Evolutionary conservation across 2,797 vertebrate species (phyloP).

Genomic region (Columba guinea): DNA sequence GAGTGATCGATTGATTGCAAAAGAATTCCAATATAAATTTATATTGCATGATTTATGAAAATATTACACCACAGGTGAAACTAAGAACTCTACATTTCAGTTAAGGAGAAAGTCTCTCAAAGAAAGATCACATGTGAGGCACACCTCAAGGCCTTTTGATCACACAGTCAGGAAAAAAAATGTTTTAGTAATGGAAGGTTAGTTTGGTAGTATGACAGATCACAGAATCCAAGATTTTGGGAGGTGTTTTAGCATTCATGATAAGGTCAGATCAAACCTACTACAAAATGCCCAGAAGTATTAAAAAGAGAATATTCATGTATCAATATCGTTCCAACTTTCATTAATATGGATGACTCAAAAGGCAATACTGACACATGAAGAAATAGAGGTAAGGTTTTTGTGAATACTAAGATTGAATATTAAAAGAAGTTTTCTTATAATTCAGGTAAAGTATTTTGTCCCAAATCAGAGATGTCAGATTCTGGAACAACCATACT

Average conservation of each 20-base stretch:
- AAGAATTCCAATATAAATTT: rapidly evolving
- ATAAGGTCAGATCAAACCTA: slow-evolving; percentile 19
- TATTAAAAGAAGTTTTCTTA: background rate
- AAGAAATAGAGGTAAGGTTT: background rate
- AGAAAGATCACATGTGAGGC: background rate
- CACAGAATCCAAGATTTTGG: background rate
- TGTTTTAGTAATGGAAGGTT: background rate
- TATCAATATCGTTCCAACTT: background rate
- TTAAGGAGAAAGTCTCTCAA: background rate
- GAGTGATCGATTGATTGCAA: background rate
- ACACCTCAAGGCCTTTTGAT: slow-evolving; percentile 25
- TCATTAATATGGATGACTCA: slow-evolving; percentile 11
- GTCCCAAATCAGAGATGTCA: background rate
- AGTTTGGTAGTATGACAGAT: background rate
- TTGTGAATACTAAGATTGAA: background rate
- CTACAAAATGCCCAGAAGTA: slow-evolving; percentile 32
- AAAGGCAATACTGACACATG: background rate
- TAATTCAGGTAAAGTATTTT: background rate
- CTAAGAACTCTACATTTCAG: background rate
- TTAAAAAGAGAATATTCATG: slow-evolving; percentile 45
- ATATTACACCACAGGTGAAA: background rate
- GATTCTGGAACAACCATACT: background rate
- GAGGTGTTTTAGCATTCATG: background rate
- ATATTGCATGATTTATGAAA: background rate
- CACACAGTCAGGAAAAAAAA: background rate